A percentile compares a stretch with the other conserved stretches of the same genome.
Evolutionary conservation across 2,888 invertebrate species (phyloP).

Genomic region (Drosophila meridiana): DNA sequence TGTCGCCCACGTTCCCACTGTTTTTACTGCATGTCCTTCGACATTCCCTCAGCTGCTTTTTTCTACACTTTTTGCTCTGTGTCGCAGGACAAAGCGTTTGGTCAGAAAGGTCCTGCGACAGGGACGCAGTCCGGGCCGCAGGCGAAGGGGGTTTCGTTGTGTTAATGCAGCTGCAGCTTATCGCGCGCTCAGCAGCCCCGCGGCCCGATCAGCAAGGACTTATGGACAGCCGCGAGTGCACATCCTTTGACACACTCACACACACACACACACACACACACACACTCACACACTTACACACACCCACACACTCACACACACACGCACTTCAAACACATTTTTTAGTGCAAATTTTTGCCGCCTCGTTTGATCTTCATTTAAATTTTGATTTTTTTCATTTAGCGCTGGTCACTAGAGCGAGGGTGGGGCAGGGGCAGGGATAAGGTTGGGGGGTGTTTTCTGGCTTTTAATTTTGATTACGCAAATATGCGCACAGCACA

Average conservation of each 20-base stretch:
- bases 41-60: conserved; percentile 22
- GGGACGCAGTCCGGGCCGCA: not conserved
- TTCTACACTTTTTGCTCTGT: conserved; percentile 4
- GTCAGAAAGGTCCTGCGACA: conserved; percentile 46
- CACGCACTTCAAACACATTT: conserved; percentile 75
- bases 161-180: conserved; percentile 75
- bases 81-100: conserved; percentile 42
- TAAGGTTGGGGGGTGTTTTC: not conserved
- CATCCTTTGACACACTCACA: conserved; percentile 45
- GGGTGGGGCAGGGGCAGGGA: not conserved
- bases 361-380: conserved; percentile 41
- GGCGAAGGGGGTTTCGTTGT: conserved; percentile 7
- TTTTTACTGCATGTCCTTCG: conserved; percentile 19
- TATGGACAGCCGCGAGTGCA: conserved; percentile 43
- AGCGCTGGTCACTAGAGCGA: conserved; percentile 45
- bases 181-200: conserved; percentile 57
- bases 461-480: conserved; percentile 42
- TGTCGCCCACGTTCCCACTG: conserved; percentile 50
- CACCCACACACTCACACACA: conserved; percentile 9
- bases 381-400: not conserved
- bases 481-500: conserved; percentile 38
- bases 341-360: conserved; percentile 49
- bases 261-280: conserved; percentile 9
- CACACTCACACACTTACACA: conserved; percentile 22
- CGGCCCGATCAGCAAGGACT: conserved; percentile 70